Evolutionary conservation across 2,113 vertebrate species (phyloP), one percentile per base, ranked within the genome.

Genomic region (Tonatia bakeri): DNA sequence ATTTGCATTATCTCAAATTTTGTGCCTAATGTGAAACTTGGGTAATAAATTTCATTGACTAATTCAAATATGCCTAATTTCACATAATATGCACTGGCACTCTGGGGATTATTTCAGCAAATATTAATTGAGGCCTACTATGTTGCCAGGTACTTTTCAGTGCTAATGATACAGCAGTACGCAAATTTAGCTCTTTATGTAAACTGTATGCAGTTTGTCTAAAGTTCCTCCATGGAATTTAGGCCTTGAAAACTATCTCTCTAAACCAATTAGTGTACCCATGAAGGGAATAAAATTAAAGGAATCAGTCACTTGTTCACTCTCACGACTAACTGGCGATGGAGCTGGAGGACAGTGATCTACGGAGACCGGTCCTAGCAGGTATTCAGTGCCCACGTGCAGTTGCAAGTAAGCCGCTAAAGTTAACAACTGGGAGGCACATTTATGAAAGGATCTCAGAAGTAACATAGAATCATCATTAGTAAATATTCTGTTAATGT

Each of bases 1-100:
- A 65, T 88, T 61, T 64, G 31, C 38, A 43, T 47, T 36, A 80
- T 88, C 90, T 95, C 89, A 54, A 69, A 88, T 85, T 72, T 92
- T 95, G 67, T 86, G 36, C 36, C 72, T 67, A 28, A 75, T 70
- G 9, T 67, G 26, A 75, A 31, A 90, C n/a, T 59, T 92, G 14
- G 10, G 43, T 80, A 47, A 85, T 50, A 40, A 50, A 76, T 91
- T 87, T 82, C 76, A 77, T 26, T 47, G 19, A 47, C 47, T n/a
- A 59, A 36, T 65, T 90, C 40, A 84, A 20, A 70, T 54, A 52
- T 9, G n/a, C 7, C 65, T 80, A 20, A 61, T 47, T 76, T 69
- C 45, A 69, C 10, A 47, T 86, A 82, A 86, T 82, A 87, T 38
- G 52, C 52, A 70, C 67, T 22, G 17, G 67, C 12, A 40, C 19